Percentiles rank a stretch among this genome's conserved stretches.
These are phyloP conservation scores for Penaeus vannamei DNA, from an alignment of 1,140 invertebrate species.

Conservation along the genomic window DNA sequence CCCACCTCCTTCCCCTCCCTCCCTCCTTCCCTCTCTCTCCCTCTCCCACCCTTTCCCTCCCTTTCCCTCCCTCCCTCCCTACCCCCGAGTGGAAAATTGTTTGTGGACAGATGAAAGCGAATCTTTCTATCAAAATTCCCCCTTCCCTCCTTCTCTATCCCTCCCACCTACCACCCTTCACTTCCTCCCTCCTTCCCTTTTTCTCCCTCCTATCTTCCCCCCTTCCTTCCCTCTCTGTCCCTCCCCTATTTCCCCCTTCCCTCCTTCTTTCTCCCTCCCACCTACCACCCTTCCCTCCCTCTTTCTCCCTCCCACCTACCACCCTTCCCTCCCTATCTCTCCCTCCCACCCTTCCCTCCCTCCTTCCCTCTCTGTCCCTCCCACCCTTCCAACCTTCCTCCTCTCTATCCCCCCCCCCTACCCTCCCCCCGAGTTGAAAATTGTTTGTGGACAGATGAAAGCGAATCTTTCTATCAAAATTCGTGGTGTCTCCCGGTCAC, in stretches of 20 bases:
- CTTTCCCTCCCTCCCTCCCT: not conserved
- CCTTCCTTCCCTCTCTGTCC: too few species aligned
- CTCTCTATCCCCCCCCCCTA: not conserved
- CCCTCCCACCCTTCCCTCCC: not conserved
- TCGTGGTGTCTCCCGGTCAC: too few species aligned
- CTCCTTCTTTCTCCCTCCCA: too few species aligned
- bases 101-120: slow-evolving; percentile 42
- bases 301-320: not conserved
- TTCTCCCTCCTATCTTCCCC: too few species aligned
- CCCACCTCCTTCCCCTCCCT: not conserved
- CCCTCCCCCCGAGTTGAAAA: not conserved
- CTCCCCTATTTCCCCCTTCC: not conserved
- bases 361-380: not conserved
- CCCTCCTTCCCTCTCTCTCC: not conserved
- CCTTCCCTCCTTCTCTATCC: too few species aligned
- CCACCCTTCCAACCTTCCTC: too few species aligned
- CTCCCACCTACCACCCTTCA: not conserved
- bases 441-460: slow-evolving; percentile 49
- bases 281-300: not conserved
- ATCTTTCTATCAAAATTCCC: not conserved
- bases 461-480: not conserved
- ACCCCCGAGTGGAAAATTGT: slow-evolving; percentile 14
- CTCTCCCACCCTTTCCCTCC: not conserved
- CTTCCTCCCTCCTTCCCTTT: not conserved
- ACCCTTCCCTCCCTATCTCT: not conserved